Base-by-base conservation (phyloP, 2,113 vertebrate species). In the Pedionomus torquatus region DNA sequence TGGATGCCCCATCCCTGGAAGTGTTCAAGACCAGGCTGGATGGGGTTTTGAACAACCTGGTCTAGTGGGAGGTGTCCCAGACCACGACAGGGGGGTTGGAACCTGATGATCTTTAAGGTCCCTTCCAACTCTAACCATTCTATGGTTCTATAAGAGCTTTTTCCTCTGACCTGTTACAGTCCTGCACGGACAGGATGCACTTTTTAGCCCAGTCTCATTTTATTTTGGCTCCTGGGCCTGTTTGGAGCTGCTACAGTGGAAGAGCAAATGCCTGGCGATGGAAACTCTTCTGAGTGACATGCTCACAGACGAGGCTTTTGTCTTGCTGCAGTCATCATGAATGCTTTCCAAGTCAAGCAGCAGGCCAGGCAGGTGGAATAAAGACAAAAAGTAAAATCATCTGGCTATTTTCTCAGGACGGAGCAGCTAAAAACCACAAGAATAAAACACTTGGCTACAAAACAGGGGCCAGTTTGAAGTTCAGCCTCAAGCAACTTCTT, bases 81-180 rank as follows among this genome's bases (percentile, higher is more conserved):
- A n/a, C n/a, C n/a, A n/a, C n/a, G n/a, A n/a, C n/a, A n/a, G n/a
- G n/a, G n/a, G n/a, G n/a, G n/a, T n/a, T n/a, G n/a, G n/a, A n/a
- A n/a, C n/a, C n/a, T n/a, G n/a, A n/a, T n/a, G n/a, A n/a, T n/a
- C n/a, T n/a, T n/a, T n/a, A n/a, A n/a, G n/a, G n/a, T n/a, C n/a
- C n/a, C n/a, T n/a, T n/a, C n/a, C n/a, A n/a, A n/a, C n/a, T n/a
- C n/a, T n/a, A n/a, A n/a, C n/a, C n/a, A n/a, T n/a, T n/a, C n/a
- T n/a, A n/a, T n/a, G n/a, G n/a, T n/a, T n/a, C n/a, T n/a, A n/a
- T n/a, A n/a, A 75, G 25, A 76, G 10, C 19, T 52, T 79, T 80
- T 55, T 48, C 20, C 28, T 71, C 43, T 8, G 3, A 74, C 57
- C 30, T 4, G 0, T 33, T 51, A 26, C 0, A 1, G 37, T 44